Base-by-base conservation (phyloP, 2,888 invertebrate genomes). In the Leptarthrus brevirostris region DNA sequence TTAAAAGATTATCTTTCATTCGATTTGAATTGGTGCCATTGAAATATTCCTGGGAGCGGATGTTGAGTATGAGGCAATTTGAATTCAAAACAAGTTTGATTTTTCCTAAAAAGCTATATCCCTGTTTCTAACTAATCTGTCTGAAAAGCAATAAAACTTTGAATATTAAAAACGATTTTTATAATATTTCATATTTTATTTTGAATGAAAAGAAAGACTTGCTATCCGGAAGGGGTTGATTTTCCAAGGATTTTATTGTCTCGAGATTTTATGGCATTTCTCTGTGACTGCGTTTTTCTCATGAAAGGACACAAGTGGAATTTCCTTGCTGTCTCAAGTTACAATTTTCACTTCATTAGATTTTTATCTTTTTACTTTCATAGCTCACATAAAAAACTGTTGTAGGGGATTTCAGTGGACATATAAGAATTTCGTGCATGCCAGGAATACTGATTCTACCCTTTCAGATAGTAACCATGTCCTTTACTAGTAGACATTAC, bases 321-420 rank as follows among this genome's bases (percentile, higher is more conserved):
- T 4, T 16, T 47, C 49, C 30, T 26, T 49, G 18, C 24, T 47
- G 24, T 44, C 26, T 66, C 66, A 66, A 66, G 49, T 66, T 66
- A 49, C 49, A 66, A 26, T 66, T 66, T 66, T 47, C 66, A 66
- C 66, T 66, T 66, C 66, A 66, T 66, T 66, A 66, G 66, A 66
- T 66, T 47, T 66, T 49, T 66, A 66, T 66, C 66, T 47, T 24
- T 16, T 47, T 49, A 14, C 26, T 49, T 66, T 66, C 36, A 34
- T 61, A 61, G 36, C 40, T 58, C 61, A 14, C 40, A 40, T 61
- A 61, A 61, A 20, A 40, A 34, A 36, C 30, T 1, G 5, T 61
- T 18, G 36, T 30, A 54, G n/a, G 34, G 30, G 0, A 8, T 30
- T 30, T 30, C 30, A 30, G 30, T 30, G 8, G 30, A 0, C 30